Conservation (phyloP, 2,888 invertebrate genomes). For the Cremastobaeus sp. region DNA sequence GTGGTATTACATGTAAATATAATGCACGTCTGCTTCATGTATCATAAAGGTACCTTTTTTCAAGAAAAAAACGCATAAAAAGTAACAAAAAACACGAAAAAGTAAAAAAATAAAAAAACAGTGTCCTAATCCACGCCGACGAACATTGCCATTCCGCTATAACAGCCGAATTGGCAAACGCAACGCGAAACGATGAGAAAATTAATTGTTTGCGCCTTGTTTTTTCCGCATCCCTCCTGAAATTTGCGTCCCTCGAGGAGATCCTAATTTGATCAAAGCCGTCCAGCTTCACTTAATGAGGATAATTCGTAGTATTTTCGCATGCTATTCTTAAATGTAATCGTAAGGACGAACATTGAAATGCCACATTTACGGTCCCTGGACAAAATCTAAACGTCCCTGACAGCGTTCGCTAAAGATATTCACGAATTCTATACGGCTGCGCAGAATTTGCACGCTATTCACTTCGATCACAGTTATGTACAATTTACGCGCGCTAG, state of each 20-base stretch:
- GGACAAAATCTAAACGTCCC: background rate
- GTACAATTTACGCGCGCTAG: background rate
- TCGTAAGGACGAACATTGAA: slow-evolving; percentile 39
- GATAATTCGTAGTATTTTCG: slow-evolving; percentile 77
- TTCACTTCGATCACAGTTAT: no score
- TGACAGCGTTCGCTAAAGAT: background rate
- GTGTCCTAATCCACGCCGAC: slow-evolving; percentile 57
- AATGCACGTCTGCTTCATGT: slow-evolving; percentile 52
- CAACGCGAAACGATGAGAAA: background rate
- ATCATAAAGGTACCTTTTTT: slow-evolving; percentile 43
- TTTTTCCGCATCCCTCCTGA: slow-evolving; percentile 61
- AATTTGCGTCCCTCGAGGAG: slow-evolving; percentile 74
- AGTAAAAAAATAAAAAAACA: slow-evolving; percentile 6
- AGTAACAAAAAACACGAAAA: slow-evolving; percentile 16
- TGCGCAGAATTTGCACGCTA: background rate
- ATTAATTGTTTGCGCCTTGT: slow-evolving; percentile 43
- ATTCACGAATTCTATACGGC: background rate
- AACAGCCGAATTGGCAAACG: slow-evolving; percentile 2
- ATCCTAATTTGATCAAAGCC: slow-evolving; percentile 78
- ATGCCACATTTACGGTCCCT: background rate
- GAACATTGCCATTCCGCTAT: slow-evolving; percentile 25
- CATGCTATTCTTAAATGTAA: slow-evolving; percentile 71
- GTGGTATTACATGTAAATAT: slow-evolving; percentile 54
- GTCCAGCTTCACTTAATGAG: slow-evolving; percentile 78
- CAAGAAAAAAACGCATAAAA: slow-evolving; percentile 12